Conservation (phyloP, 35 echinoderm and acorn worm genomes). For the Nesometra sesokonis region DNA sequence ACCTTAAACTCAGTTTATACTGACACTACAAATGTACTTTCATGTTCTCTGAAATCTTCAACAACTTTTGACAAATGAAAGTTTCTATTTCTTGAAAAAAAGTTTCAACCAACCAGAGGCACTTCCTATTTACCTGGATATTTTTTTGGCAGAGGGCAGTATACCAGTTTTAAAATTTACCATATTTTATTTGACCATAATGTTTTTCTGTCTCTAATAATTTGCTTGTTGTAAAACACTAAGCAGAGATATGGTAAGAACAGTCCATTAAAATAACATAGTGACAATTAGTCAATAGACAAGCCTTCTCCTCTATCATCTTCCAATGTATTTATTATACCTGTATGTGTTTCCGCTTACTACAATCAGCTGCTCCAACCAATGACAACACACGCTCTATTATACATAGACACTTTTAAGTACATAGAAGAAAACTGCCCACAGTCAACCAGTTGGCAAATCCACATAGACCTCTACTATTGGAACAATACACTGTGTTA, state of each 20-base stretch:
- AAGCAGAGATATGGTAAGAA: not conserved
- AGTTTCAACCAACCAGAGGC: not conserved
- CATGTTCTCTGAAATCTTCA: too few relatives aligned
- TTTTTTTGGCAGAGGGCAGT: not conserved
- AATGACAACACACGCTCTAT: not conserved
- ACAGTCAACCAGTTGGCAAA: not conserved
- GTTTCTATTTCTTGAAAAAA: too few relatives aligned
- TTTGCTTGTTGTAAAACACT: not conserved
- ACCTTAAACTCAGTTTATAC: too few relatives aligned
- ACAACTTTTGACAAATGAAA: too few relatives aligned
- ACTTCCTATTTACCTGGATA: not conserved
- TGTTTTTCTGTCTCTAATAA: not conserved
- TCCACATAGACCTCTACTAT: not conserved
- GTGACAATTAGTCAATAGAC: not conserved
- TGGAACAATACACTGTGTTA: not conserved
- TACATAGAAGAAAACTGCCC: not conserved
- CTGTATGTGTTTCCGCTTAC: not conserved
- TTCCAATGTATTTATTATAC: not conserved
- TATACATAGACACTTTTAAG: not conserved
- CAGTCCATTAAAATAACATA: not conserved
- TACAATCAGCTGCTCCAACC: not conserved
- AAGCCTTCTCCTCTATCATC: not conserved
- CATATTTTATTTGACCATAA: not conserved
- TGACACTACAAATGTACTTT: too few relatives aligned
- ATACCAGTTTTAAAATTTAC: not conserved